phyloP scores from a whole-genome alignment of 53 echinoderm and acorn worm genomes.

The Paracentrotus lividus region DNA sequence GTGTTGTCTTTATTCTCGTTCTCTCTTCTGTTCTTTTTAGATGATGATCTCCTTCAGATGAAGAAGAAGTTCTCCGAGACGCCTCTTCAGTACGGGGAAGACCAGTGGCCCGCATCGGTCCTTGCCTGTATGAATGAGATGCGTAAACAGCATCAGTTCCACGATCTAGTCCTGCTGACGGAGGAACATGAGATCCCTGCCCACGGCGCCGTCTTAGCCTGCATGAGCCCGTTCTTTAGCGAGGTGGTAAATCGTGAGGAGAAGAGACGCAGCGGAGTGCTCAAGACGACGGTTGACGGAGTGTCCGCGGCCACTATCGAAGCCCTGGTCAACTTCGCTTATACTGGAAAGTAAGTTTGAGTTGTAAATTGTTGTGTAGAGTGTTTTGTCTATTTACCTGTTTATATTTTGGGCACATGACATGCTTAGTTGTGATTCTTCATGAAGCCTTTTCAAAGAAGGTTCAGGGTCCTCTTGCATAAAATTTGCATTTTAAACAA shows the following conservation, averaged over 20 bases:
- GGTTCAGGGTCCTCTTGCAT: too few species aligned
- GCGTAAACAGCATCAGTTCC: slow-evolving; percentile 92
- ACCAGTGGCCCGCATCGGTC: slow-evolving; percentile 81
- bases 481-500: too few species aligned
- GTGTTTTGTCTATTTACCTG: neutral
- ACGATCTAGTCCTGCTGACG: slow-evolving; percentile 84
- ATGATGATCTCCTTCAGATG: slow-evolving; percentile 44
- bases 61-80: slow-evolving; percentile 62
- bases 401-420: too few species aligned
- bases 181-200: slow-evolving; percentile 93
- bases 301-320: slow-evolving; percentile 84
- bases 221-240: slow-evolving; percentile 89
- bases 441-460: too few species aligned
- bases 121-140: slow-evolving; percentile 91
- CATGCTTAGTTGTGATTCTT: too few species aligned
- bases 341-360: slow-evolving; percentile 91
- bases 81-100: slow-evolving; percentile 76
- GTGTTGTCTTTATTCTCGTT: too few species aligned
- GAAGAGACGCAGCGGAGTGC: slow-evolving; percentile 52
- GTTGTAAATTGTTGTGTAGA: neutral
- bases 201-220: slow-evolving; percentile 94
- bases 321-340: slow-evolving; percentile 95
- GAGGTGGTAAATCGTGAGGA: slow-evolving; percentile 73
- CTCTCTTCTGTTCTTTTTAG: neutral
- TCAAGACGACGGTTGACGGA: slow-evolving; percentile 77